Conservation (phyloP, 2,888 invertebrate genomes). For the Dicyrtoma fusca region DNA sequence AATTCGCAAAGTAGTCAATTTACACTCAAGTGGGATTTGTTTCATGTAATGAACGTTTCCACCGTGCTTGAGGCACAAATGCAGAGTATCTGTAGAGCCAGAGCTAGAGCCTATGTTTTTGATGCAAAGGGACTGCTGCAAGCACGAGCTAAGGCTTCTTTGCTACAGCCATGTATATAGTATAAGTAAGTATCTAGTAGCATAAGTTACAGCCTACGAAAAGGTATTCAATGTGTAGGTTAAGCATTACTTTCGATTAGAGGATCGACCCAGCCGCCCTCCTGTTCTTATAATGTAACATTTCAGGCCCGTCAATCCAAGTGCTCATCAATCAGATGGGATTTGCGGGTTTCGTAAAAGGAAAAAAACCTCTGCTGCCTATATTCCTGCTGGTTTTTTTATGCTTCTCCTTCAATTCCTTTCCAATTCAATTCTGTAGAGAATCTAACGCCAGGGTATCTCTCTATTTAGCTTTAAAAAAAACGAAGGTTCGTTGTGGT, state of each 20-base stretch:
- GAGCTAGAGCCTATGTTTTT: too few species aligned
- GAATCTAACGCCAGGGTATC: background rate
- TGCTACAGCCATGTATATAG: too few species aligned
- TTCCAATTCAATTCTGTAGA: background rate
- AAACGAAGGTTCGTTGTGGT: background rate
- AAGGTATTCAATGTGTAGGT: conserved; percentile 13
- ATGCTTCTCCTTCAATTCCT: background rate
- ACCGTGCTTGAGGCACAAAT: too few species aligned
- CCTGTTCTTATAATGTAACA: conserved; percentile 21
- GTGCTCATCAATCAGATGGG: conserved; percentile 36
- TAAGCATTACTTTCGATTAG: conserved; percentile 33
- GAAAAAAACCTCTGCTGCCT: conserved; percentile 16
- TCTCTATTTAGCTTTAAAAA: background rate
- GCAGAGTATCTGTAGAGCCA: too few species aligned
- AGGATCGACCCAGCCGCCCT: background rate
- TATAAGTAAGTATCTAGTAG: too few species aligned
- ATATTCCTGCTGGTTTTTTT: background rate
- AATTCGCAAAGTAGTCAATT: too few species aligned
- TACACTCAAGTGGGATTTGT: too few species aligned
- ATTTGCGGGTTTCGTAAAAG: conserved; percentile 25
- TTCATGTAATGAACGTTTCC: too few species aligned
- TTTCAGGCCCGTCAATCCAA: conserved; percentile 31
- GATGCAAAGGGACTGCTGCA: too few species aligned
- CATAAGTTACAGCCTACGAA: background rate
- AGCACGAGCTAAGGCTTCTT: too few species aligned